These are phyloP conservation scores for Trichogramma evanescens DNA, from an alignment of 2,888 invertebrate species.

Conservation along the genomic window DNA sequence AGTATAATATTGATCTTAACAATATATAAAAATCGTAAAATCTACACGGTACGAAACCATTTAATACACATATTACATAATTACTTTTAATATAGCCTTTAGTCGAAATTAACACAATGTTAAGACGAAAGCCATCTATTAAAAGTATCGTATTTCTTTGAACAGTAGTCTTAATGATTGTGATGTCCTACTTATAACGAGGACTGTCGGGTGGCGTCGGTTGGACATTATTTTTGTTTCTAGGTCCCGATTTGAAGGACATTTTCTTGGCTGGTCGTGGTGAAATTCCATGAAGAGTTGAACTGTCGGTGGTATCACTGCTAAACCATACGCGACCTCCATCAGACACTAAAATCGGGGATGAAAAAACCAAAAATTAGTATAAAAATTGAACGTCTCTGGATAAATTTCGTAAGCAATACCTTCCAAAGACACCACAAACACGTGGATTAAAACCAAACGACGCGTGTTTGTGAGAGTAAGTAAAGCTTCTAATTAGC, in stretches of 20 bases:
- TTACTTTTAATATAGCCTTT: not conserved
- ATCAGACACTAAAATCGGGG: slow-evolving; percentile 37
- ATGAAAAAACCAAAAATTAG: not conserved
- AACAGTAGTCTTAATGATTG: too few relatives aligned
- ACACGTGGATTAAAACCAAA: slow-evolving; percentile 18
- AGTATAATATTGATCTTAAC: not conserved
- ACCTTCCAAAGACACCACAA: not conserved
- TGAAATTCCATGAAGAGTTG: slow-evolving; percentile 52
- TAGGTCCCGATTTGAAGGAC: slow-evolving; percentile 57
- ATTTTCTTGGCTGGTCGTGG: slow-evolving; percentile 66
- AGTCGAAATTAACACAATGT: not conserved
- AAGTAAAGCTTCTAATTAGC: slow-evolving; percentile 17
- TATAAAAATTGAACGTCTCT: not conserved
- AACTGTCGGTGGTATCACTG: slow-evolving; percentile 41
- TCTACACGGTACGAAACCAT: not conserved
- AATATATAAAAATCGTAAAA: not conserved
- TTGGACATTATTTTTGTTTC: slow-evolving; percentile 36
- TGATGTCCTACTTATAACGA: slow-evolving; percentile 38
- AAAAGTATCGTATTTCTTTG: too few relatives aligned
- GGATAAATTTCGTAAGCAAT: not conserved
- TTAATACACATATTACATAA: not conserved
- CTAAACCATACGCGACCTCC: slow-evolving; percentile 54
- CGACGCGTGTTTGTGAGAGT: slow-evolving; percentile 9
- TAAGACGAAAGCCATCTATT: not conserved
- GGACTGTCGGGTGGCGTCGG: slow-evolving; percentile 46